Percentiles rank a stretch among this genome's conserved stretches.
phyloP scores from a whole-genome alignment of 2,113 vertebrate genomes.

The Caranx melampygus region DNA sequence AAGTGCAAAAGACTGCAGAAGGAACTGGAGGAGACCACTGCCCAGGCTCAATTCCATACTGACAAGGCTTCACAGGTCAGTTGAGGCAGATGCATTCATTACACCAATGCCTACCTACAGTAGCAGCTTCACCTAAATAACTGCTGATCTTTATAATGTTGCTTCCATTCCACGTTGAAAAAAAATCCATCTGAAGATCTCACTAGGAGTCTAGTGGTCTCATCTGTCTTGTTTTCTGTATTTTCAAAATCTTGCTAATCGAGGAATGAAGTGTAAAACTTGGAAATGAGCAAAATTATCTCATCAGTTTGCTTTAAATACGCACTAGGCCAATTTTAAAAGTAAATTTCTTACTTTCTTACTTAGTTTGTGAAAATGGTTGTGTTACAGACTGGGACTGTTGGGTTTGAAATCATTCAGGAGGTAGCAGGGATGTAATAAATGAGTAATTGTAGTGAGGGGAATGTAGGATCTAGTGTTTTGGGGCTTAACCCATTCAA shows the following conservation, averaged over 20 bases:
- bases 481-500: slow-evolving; percentile 10
- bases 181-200: neutral
- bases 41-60: slow-evolving; percentile 72
- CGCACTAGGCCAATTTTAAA: neutral
- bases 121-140: slow-evolving; percentile 11
- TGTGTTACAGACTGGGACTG: neutral
- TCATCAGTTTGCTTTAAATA: neutral
- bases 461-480: neutral
- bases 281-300: neutral
- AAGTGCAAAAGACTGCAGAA: slow-evolving; percentile 89
- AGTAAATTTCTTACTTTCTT: neutral
- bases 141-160: slow-evolving; percentile 1
- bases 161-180: neutral
- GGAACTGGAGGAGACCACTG: slow-evolving; percentile 85
- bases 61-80: slow-evolving; percentile 86
- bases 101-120: neutral
- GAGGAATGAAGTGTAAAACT: neutral
- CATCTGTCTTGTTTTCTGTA: neutral
- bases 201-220: neutral
- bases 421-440: neutral
- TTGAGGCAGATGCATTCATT: slow-evolving; percentile 40
- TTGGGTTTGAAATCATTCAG: neutral
- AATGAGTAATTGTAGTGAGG: neutral
- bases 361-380: neutral
- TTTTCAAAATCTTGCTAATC: neutral